Conservation (phyloP, 2,797 vertebrate species). For the Darevskia nairensis region DNA sequence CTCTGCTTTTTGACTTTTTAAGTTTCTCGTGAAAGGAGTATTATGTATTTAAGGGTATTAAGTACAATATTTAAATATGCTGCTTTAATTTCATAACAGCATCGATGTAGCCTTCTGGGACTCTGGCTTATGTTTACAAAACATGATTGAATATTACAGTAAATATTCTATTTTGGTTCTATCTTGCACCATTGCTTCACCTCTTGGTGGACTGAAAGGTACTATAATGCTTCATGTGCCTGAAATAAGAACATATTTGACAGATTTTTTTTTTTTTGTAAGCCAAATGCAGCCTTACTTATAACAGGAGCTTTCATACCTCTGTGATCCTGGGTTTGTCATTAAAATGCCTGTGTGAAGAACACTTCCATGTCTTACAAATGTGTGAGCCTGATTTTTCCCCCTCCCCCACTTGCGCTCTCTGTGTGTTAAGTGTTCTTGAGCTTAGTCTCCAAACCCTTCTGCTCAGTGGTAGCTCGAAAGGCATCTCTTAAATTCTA, state of each 20-base stretch:
- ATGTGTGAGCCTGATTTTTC: slow-evolving; percentile 16
- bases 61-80: slow-evolving; percentile 59
- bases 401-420: not conserved
- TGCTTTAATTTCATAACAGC: slow-evolving; percentile 69
- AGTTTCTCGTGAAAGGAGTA: slow-evolving; percentile 59
- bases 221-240: slow-evolving; percentile 56
- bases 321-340: slow-evolving; percentile 66
- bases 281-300: slow-evolving; percentile 67
- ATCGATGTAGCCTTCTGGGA: slow-evolving; percentile 62
- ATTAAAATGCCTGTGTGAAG: slow-evolving; percentile 32
- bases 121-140: slow-evolving; percentile 64
- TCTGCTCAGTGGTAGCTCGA: slow-evolving; percentile 4
- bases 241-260: slow-evolving; percentile 62
- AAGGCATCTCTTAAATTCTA: not conserved
- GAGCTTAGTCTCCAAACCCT: slow-evolving; percentile 10
- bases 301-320: slow-evolving; percentile 68
- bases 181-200: slow-evolving; percentile 31
- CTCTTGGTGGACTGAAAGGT: slow-evolving; percentile 51
- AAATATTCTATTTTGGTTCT: slow-evolving; percentile 53
- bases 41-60: slow-evolving; percentile 66
- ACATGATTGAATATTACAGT: slow-evolving; percentile 44
- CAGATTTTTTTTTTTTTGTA: slow-evolving; percentile 60
- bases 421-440: slow-evolving; percentile 19
- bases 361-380: slow-evolving; percentile 22
- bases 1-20: slow-evolving; percentile 48